Evolutionary conservation across 2,797 vertebrate genomes (phyloP), one percentile per base, ranked within the genome.

Genomic region (Simalia tracyae): DNA sequence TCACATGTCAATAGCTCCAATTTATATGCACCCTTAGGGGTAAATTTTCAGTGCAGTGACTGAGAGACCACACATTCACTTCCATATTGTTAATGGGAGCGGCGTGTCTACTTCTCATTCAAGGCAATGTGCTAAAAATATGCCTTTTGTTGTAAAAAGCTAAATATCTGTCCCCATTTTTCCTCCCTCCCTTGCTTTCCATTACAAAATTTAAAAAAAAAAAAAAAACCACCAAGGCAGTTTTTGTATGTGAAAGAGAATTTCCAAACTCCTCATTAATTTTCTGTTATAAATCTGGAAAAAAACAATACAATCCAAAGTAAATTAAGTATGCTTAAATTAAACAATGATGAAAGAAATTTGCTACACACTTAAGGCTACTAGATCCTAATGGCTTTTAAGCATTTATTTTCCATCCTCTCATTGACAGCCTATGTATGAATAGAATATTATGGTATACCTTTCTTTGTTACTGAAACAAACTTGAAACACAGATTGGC

Each of bases 11-110:
- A 96, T 94, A 94, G 94, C 95, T 97, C 94, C 94, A 96, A 97
- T 97, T 97, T 97, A 97, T 97, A 96, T 96, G 95, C 86, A 95
- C 95, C 96, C 96, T 97, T 95, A 96, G 96, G 97, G 97, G 93
- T 95, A 95, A 95, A 97, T 96, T 96, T 97, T 96, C 94, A 96
- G 92, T 92, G 68, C 94, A 94, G 93, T 95, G 96, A 96, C 95
- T 91, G 92, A 92, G 95, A 96, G 90, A 90, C 93, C 96, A 93
- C 92, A 97, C 90, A 96, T 0, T 91, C 96, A 96, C 91, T 96
- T 94, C n/a, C 17, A 36, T 96, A 96, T 88, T 94, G 96, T 94
- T 97, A 95, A 96, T 95, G 92, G 95, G 95, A 96, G 96, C 94
- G 96, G 93, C 93, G 93, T 89, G 94, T 92, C 96, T 92, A 89